Evolutionary conservation across 2,113 vertebrate genomes (phyloP).

Genomic region (Pogonocichla stellata): DNA sequence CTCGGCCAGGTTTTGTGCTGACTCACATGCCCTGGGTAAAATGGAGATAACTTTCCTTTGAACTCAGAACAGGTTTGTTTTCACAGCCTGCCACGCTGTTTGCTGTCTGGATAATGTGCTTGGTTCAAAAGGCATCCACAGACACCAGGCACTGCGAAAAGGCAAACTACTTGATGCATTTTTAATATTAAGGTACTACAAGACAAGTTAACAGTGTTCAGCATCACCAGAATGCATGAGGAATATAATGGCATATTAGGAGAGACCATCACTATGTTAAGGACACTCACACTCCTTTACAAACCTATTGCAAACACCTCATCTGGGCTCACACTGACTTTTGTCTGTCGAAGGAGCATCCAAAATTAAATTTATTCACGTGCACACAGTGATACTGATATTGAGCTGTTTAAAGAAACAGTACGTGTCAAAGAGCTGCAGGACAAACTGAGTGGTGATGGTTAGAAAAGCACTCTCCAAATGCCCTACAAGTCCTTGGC

Average conservation of each 20-base stretch:
- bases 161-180: background rate
- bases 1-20: background rate
- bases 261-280: background rate
- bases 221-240: background rate
- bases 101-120: background rate
- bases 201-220: background rate
- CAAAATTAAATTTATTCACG: background rate
- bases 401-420: background rate
- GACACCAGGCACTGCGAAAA: background rate
- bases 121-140: background rate
- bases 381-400: background rate
- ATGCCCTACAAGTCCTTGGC: background rate
- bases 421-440: background rate
- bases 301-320: background rate
- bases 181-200: background rate
- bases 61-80: background rate
- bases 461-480: background rate
- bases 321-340: background rate
- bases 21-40: background rate
- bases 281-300: background rate
- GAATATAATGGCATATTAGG: background rate
- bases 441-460: background rate
- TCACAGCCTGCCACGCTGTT: background rate
- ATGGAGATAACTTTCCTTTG: background rate
- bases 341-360: background rate